Evolutionary conservation across 2,888 invertebrate species (phyloP).

Genomic region (Diloba caeruleocephala): DNA sequence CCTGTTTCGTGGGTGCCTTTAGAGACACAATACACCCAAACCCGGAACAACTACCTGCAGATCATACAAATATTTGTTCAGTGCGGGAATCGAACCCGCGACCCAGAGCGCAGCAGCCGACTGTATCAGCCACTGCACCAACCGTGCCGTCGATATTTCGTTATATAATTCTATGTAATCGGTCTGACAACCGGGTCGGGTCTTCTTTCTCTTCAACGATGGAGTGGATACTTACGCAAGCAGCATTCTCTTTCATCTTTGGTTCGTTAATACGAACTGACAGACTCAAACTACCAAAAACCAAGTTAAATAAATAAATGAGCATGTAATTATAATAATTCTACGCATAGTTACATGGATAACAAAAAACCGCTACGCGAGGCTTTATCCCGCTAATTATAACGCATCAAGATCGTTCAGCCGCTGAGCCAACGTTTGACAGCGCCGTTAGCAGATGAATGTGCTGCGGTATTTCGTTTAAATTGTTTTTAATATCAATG

Average conservation of each 20-base stretch:
- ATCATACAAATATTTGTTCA: no score
- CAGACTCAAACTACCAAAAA: constrained; percentile 5
- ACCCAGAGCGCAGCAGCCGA: no score
- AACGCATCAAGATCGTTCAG: constrained; percentile 38
- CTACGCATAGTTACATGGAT: constrained; percentile 1
- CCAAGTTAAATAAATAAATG: constrained; percentile 25
- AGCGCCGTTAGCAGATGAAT: constrained; percentile 49
- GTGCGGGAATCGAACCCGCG: no score
- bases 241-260: neutral
- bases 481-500: constrained; percentile 27
- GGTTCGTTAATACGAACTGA: constrained; percentile 3
- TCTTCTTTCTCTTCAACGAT: no score
- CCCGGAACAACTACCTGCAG: no score
- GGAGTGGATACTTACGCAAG: no score
- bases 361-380: constrained; percentile 22
- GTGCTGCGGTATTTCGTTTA: constrained; percentile 1
- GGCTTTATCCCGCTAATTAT: constrained; percentile 36
- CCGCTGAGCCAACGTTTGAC: constrained; percentile 43
- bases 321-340: constrained; percentile 32
- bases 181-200: no score
- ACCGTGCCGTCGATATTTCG: no score
- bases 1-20: no score
- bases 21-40: no score
- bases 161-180: no score
- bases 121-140: no score